Conservation (phyloP, 2,797 vertebrate species). For the Macroramphosus scolopax region DNA sequence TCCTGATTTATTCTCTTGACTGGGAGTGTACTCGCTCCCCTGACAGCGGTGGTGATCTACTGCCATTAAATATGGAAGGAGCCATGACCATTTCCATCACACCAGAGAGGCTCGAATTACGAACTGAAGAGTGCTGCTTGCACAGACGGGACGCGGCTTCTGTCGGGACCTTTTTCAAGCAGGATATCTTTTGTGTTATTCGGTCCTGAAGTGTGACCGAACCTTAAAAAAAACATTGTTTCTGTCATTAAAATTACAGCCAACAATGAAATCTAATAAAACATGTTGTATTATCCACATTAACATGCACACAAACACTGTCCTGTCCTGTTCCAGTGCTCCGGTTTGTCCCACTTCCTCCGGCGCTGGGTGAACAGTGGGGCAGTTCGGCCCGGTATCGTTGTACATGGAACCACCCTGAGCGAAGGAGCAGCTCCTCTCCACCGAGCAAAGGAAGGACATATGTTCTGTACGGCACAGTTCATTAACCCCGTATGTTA, state of each 20-base stretch:
- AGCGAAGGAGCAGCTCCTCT: slow-evolving; percentile 17
- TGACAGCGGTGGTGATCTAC: slow-evolving; percentile 28
- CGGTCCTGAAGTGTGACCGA: too few species aligned
- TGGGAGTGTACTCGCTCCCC: slow-evolving; percentile 6
- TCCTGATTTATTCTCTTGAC: slow-evolving; percentile 6
- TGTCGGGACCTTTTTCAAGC: too few species aligned
- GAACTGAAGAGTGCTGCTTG: slow-evolving; percentile 4
- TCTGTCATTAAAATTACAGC: too few species aligned
- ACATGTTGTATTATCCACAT: too few species aligned
- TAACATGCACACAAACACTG: too few species aligned
- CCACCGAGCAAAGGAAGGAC: slow-evolving; percentile 33
- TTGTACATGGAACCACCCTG: slow-evolving; percentile 20
- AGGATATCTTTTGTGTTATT: background rate
- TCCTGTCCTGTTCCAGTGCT: too few species aligned
- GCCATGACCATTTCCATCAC: slow-evolving; percentile 24
- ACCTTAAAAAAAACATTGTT: too few species aligned
- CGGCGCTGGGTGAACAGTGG: too few species aligned
- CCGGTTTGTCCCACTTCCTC: too few species aligned
- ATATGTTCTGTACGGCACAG: slow-evolving; percentile 56
- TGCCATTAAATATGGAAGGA: slow-evolving; percentile 21
- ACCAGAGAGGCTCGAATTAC: slow-evolving; percentile 2
- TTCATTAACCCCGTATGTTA: slow-evolving; percentile 63
- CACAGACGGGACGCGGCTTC: slow-evolving; percentile 1
- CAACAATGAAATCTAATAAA: too few species aligned
- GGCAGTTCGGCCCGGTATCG: slow-evolving; percentile 1